Base-by-base conservation (phyloP, 2,888 invertebrate genomes). In the Eupithecia tripunctaria region DNA sequence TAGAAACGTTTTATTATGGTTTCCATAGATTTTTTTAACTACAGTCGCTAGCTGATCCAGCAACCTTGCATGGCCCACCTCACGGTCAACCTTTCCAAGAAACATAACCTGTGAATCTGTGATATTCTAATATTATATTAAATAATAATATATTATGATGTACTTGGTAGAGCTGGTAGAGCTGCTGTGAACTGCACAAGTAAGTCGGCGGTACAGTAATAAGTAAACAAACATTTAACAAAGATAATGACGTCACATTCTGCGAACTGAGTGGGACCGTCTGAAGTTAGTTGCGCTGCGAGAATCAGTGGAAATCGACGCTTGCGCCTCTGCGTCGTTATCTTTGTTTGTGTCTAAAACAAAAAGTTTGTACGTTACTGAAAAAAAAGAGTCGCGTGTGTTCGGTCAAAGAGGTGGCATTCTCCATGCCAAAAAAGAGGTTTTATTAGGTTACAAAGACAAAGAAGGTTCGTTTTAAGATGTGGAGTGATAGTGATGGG, bases 241-340 rank as follows among this genome's bases (percentile, higher is more conserved):
- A 51, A 56, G 56, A 14, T 56, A 56, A 56, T 56, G 21, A 56
- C 56, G 56, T 56, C 25, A 56, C 5, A n/a, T 63, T 63, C 62
- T 12, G 62, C 32, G 62, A 63, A 63, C 12, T 32, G 29, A 36
- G n/a, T 32, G n/a, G 32, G n/a, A n/a, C 43, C 43, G 18, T 63
- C 62, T 63, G 73, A 73, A 73, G 77, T 70, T 86, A 90, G 91
- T 91, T 81, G 85, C 84, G 81, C 78, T 79, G 76, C 76, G 77
- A 78, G 76, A 79, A 75, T 82, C 84, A 80, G 60, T 78, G 80
- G 74, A 86, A 80, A 75, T 75, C 81, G 85, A 86, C 85, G 88
- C 85, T 76, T 78, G 74, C 76, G 75, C 68, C 78, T n/a, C 36
- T 84, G 82, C 84, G n/a, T 32, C 21, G 27, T 47, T 41, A 66